Evolutionary conservation across 2,113 vertebrate species (phyloP), one percentile per base, ranked within the genome.

Genomic region (Brachionichthys hirsutus): DNA sequence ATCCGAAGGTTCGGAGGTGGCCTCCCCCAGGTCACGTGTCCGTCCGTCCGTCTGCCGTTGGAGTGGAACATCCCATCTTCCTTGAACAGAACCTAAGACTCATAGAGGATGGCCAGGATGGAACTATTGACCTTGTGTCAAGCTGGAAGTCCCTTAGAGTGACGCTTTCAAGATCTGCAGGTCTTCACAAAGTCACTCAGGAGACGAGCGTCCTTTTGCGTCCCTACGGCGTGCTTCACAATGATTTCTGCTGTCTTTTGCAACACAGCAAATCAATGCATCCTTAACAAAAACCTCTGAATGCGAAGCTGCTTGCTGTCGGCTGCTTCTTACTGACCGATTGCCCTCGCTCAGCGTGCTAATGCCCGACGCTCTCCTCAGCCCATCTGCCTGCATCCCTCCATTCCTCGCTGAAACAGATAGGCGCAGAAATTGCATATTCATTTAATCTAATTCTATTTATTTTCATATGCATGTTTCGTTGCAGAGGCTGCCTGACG

Each of bases 121-220:
- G 50, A 41, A 24, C 59, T 77, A 75, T 75, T 77, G 70, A 80
- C 59, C 62, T 59, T 62, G 54, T 75, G 75, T 83, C 77, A 71
- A 58, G 62, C 56, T 68, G 62, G 18, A 77, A 73, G 75, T 58
- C 10, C 16, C 45, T 77, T 30, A 30, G 24, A 30, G 8, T 30
- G 24, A 30, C 24, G 24, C 24, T 30, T 30, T 30, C 24, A 30
- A 4, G 24, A 30, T 30, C 24, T 30, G 24, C 24, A 4, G 3
- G 44, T 66, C 54, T 68, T 60, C 45, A 49, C 67, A 48, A 78
- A 64, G 55, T 62, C 52, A 52, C 60, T 44, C 43, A 47, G 34
- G n/a, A 42, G 77, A 78, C 62, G 69, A 65, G 55, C 14, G 12
- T 10, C 35, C 22, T 30, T 67, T 71, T 77, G 36, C 60, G 59